These are phyloP conservation scores for Diglossa cyanea DNA, from an alignment of 2,797 vertebrate genomes.

Conservation along the genomic window DNA sequence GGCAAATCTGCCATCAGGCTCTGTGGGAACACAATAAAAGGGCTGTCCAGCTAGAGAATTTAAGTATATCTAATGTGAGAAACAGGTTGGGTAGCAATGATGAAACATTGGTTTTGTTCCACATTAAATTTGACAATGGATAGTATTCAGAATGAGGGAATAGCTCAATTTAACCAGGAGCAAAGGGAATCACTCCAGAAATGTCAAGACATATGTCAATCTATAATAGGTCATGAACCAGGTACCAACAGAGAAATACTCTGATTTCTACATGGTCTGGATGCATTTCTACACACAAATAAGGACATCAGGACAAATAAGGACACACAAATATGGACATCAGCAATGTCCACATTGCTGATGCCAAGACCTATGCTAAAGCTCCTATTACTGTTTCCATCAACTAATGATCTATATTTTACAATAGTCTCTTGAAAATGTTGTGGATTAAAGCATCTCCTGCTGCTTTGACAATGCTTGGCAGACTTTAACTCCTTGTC, in stretches of 20 bases:
- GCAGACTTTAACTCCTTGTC: background rate
- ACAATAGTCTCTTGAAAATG: background rate
- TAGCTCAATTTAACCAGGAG: background rate
- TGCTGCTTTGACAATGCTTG: background rate
- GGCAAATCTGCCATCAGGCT: background rate
- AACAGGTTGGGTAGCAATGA: background rate
- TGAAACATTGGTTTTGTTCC: background rate
- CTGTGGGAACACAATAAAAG: background rate
- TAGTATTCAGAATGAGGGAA: background rate
- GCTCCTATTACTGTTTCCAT: background rate
- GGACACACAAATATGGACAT: too few species aligned
- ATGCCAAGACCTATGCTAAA: background rate
- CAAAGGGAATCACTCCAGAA: background rate
- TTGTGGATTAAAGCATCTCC: background rate
- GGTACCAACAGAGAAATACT: background rate
- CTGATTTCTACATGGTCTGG: background rate
- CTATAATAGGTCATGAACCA: background rate
- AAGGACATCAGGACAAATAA: background rate
- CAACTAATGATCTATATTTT: background rate
- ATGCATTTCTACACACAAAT: background rate
- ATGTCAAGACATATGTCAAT: background rate
- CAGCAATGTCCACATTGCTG: background rate
- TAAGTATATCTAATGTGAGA: background rate
- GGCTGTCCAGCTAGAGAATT: background rate
- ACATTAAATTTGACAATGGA: background rate